These are phyloP conservation scores for Podarcis lilfordi DNA, from an alignment of 2,797 vertebrate species.

Conservation along the genomic window DNA sequence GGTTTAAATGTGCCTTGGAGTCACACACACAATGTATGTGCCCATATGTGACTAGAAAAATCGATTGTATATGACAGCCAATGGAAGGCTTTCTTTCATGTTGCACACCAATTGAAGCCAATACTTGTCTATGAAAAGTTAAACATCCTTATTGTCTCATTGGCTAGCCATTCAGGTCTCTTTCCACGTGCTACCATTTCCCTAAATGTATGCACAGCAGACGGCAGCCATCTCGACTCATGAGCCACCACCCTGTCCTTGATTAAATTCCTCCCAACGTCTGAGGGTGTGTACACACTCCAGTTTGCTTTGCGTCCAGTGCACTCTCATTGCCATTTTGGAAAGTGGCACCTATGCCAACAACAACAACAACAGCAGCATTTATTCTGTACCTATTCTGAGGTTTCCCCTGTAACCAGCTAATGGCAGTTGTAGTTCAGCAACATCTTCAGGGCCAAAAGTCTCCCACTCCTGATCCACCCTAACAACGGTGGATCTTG, in stretches of 20 bases:
- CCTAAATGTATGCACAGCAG: background rate
- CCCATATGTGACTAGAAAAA: background rate
- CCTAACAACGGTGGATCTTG: too few species aligned
- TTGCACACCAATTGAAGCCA: background rate
- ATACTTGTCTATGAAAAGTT: background rate
- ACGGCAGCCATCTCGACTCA: background rate
- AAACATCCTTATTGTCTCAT: background rate
- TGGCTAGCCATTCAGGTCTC: background rate
- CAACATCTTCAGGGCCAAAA: too few species aligned
- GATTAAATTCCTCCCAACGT: background rate
- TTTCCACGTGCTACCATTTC: background rate
- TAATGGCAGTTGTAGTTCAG: too few species aligned
- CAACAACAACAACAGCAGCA: too few species aligned
- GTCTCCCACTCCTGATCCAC: too few species aligned
- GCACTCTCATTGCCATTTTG: too few species aligned
- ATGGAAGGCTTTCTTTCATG: background rate
- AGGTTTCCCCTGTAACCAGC: too few species aligned
- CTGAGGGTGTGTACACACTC: background rate
- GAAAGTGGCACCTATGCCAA: too few species aligned
- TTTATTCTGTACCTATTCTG: too few species aligned
- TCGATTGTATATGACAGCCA: background rate
- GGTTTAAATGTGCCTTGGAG: too few species aligned
- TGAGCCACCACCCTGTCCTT: background rate
- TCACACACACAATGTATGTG: background rate
- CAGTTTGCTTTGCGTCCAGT: too few species aligned